Evolutionary conservation across 2,797 vertebrate genomes (phyloP).

Genomic region (Thamnophis elegans): DNA sequence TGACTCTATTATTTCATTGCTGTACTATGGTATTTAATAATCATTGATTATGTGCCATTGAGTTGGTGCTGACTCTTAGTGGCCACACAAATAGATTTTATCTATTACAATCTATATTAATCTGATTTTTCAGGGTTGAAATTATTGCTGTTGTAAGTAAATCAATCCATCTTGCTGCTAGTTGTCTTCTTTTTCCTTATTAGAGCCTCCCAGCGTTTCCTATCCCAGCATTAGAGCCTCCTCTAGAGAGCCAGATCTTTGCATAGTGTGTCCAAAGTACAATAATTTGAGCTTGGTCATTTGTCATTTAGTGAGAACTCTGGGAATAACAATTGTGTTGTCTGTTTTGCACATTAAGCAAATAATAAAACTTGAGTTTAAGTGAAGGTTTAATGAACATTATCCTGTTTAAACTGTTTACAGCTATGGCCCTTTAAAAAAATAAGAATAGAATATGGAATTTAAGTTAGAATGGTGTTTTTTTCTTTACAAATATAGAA

Average conservation of each 20-base stretch:
- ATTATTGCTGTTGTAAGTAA: not conserved
- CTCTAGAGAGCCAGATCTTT: not conserved
- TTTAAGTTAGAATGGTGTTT: constrained; percentile 61
- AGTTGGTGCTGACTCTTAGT: not conserved
- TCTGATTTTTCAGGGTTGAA: not conserved
- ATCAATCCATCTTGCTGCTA: not conserved
- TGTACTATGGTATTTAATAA: not conserved
- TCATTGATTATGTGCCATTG: not conserved
- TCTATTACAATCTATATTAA: not conserved
- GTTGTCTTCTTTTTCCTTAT: not conserved
- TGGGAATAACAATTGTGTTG: constrained; percentile 42
- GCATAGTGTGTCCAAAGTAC: not conserved
- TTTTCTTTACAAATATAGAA: constrained; percentile 13
- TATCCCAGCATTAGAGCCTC: not conserved
- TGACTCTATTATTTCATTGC: not conserved
- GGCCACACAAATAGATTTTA: not conserved
- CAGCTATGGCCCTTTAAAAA: constrained; percentile 62
- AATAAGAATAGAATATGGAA: constrained; percentile 43
- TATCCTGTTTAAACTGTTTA: constrained; percentile 63
- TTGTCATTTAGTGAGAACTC: not conserved
- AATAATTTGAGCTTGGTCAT: not conserved
- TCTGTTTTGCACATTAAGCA: constrained; percentile 69
- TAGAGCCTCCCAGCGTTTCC: too few relatives aligned
- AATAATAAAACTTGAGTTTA: constrained; percentile 76
- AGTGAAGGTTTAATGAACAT: constrained; percentile 75